These are phyloP conservation scores for Clupea harengus DNA, from an alignment of 2,113 vertebrate genomes.

Conservation along the genomic window DNA sequence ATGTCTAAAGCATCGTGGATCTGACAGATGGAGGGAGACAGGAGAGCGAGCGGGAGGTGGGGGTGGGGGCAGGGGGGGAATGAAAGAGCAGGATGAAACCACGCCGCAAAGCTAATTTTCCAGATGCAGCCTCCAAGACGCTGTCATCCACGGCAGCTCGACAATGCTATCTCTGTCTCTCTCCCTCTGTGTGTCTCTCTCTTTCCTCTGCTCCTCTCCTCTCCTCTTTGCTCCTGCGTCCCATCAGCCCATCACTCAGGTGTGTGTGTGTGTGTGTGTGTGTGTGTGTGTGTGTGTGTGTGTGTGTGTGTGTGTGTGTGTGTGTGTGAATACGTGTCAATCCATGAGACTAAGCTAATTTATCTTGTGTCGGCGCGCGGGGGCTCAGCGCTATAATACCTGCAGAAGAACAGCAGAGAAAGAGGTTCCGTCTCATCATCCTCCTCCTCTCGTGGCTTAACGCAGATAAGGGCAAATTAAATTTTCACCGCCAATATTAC, in stretches of 20 bases:
- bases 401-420: conserved; percentile 93
- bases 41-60: background rate
- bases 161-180: conserved; percentile 94
- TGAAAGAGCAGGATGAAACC: conserved; percentile 51
- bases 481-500: conserved; percentile 98
- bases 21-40: conserved; percentile 42
- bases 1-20: conserved; percentile 65
- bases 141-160: conserved; percentile 83
- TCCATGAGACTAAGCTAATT: conserved; percentile 88
- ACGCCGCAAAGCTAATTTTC: conserved; percentile 73
- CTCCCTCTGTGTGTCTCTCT: conserved; percentile 74
- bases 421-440: conserved; percentile 69
- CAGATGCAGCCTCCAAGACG: conserved; percentile 78
- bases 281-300: conserved; percentile 28
- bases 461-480: conserved; percentile 98
- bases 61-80: conserved; percentile 51
- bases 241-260: conserved; percentile 83
- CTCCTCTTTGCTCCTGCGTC: conserved; percentile 59
- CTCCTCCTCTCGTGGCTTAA: conserved; percentile 75
- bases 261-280: conserved; percentile 48
- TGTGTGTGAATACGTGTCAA: conserved; percentile 86
- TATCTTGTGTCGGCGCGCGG: conserved; percentile 81
- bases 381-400: conserved; percentile 85
- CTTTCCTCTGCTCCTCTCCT: conserved; percentile 60
- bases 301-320: background rate